These are phyloP conservation scores for Rhynchomys soricoides DNA, from an alignment of 2,113 vertebrate species.

Conservation along the genomic window DNA sequence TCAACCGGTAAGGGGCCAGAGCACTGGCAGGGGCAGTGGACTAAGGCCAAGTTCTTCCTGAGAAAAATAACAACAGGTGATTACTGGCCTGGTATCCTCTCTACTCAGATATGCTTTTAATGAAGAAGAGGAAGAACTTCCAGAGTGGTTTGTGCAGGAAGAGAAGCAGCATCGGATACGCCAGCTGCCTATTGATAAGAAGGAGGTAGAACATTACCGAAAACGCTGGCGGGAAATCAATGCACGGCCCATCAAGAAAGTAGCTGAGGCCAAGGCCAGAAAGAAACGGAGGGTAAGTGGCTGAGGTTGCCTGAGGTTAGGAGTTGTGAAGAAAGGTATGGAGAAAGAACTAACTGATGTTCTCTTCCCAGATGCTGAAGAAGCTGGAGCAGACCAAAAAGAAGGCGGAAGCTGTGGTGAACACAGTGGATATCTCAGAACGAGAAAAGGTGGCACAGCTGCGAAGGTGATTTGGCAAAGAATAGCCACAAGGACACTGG, in stretches of 20 bases:
- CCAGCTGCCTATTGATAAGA: constrained; percentile 89
- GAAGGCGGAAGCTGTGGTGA: constrained; percentile 95
- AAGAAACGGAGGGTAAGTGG: constrained; percentile 95
- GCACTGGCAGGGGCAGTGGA: not conserved
- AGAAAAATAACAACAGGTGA: not conserved
- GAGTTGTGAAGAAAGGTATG: not conserved
- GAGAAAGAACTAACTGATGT: not conserved
- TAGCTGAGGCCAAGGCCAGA: constrained; percentile 97
- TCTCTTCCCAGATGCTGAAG: constrained; percentile 92
- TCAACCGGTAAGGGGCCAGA: constrained; percentile 89
- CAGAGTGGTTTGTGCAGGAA: constrained; percentile 94
- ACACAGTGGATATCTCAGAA: constrained; percentile 96
- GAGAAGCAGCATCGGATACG: constrained; percentile 92
- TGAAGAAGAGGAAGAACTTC: constrained; percentile 91
- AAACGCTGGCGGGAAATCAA: constrained; percentile 96
- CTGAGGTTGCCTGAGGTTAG: not conserved
- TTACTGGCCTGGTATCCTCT: not conserved
- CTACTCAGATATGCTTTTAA: constrained; percentile 90
- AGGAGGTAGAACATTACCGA: constrained; percentile 94
- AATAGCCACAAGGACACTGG: not conserved
- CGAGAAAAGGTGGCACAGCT: constrained; percentile 95
- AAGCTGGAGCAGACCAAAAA: constrained; percentile 97
- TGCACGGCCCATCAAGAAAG: constrained; percentile 95
- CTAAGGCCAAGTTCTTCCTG: not conserved
- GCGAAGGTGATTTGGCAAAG: constrained; percentile 87